A percentile compares a stretch with the other conserved stretches of the same genome.
These are phyloP conservation scores for Atherinomorus stipes DNA, from an alignment of 2,113 vertebrate species.

Conservation along the genomic window DNA sequence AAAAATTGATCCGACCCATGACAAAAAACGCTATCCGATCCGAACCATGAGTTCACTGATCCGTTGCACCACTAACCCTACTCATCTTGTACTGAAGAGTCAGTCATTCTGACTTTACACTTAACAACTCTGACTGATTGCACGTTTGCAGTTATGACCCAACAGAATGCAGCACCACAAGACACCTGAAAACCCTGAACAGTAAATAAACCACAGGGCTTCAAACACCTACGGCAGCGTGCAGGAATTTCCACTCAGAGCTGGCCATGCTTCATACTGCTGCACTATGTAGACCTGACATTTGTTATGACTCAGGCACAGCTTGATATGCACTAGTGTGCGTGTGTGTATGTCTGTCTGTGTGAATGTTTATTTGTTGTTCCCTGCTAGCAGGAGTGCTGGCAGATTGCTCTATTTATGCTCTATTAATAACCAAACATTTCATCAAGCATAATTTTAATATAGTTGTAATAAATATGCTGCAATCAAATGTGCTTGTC, in stretches of 20 bases:
- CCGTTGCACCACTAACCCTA: too few relatives aligned
- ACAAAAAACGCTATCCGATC: too few relatives aligned
- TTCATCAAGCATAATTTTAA: slow-evolving; percentile 39
- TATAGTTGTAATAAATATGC: slow-evolving; percentile 27
- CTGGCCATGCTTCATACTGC: slow-evolving; percentile 44
- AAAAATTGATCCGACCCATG: too few relatives aligned
- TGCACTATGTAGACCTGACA: slow-evolving; percentile 57
- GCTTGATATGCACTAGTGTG: slow-evolving; percentile 52
- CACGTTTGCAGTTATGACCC: background rate
- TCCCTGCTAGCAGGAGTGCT: slow-evolving; percentile 48
- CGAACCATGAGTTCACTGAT: too few relatives aligned
- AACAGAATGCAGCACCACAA: background rate
- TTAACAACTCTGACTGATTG: background rate
- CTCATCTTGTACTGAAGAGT: too few relatives aligned
- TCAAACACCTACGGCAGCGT: slow-evolving; percentile 39
- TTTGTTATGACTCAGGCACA: slow-evolving; percentile 69
- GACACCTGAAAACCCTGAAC: slow-evolving; percentile 13
- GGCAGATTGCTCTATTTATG: slow-evolving; percentile 46
- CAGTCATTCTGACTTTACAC: background rate
- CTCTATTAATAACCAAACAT: slow-evolving; percentile 72
- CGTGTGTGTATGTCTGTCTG: slow-evolving; percentile 5
- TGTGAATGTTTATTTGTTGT: slow-evolving; percentile 27
- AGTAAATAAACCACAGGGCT: slow-evolving; percentile 20
- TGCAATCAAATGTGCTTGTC: background rate
- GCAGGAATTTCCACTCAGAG: slow-evolving; percentile 47